Evolutionary conservation across 2,888 invertebrate species (phyloP).

Genomic region (Mesoligia furuncula): DNA sequence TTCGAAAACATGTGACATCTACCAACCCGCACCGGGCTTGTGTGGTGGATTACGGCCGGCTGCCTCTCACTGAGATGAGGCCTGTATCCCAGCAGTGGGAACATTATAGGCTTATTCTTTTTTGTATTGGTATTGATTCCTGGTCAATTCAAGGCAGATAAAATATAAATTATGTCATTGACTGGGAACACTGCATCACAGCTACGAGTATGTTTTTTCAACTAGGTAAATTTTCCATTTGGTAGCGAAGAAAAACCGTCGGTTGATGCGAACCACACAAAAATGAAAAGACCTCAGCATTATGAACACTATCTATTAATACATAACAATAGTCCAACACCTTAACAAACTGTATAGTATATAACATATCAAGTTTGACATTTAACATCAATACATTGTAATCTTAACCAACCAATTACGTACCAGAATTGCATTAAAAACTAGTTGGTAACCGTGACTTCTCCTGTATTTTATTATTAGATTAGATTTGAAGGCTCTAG

Average conservation of each 20-base stretch:
- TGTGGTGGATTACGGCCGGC: too few relatives aligned
- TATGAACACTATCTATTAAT: constrained; percentile 12
- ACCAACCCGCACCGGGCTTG: too few relatives aligned
- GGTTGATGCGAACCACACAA: background rate
- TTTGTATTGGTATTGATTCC: too few relatives aligned
- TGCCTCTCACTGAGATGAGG: too few relatives aligned
- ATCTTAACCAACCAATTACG: constrained; percentile 46
- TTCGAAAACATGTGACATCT: too few relatives aligned
- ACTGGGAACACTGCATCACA: background rate
- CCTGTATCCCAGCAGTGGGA: too few relatives aligned
- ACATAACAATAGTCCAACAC: background rate
- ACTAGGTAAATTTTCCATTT: background rate
- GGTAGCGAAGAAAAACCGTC: background rate
- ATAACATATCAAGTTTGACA: constrained; percentile 39
- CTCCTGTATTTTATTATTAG: constrained; percentile 30
- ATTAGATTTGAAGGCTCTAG: constrained; percentile 39
- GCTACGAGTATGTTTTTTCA: background rate
- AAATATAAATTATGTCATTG: background rate
- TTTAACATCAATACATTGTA: constrained; percentile 51
- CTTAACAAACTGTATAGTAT: too few relatives aligned
- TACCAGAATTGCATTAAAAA: constrained; percentile 43
- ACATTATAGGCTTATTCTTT: too few relatives aligned
- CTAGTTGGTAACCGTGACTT: constrained; percentile 38
- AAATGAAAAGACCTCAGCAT: background rate
- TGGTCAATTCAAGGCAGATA: background rate